Evolutionary conservation across 2,888 invertebrate species (phyloP).

Genomic region (Cataglyphis rosenhaueri): DNA sequence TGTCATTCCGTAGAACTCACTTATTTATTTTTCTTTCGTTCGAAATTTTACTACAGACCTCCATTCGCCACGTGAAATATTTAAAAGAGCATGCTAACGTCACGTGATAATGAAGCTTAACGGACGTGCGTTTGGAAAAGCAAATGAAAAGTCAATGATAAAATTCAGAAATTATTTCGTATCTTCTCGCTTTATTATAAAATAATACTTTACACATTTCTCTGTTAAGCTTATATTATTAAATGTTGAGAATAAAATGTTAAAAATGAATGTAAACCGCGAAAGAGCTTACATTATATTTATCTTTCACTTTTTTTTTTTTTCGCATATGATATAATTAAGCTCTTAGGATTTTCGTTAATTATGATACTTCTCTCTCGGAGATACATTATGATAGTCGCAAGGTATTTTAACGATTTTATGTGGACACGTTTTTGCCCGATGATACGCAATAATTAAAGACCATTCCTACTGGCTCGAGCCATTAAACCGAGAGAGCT

Average conservation of each 20-base stretch:
- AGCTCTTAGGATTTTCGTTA: neutral
- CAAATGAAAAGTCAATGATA: neutral
- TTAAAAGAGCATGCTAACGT: neutral
- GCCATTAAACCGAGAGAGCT: slow-evolving; percentile 31
- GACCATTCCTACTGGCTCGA: slow-evolving; percentile 17
- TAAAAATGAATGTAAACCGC: neutral
- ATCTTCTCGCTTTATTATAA: neutral
- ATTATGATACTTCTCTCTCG: neutral
- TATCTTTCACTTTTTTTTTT: neutral
- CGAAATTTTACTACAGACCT: slow-evolving; percentile 2
- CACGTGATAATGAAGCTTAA: neutral
- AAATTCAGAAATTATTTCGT: neutral
- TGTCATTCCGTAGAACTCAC: slow-evolving; percentile 3
- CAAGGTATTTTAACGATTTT: slow-evolving; percentile 8
- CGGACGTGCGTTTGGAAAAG: too few relatives aligned
- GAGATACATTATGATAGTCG: neutral
- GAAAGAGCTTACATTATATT: neutral
- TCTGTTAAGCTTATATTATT: neutral
- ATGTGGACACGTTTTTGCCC: slow-evolving; percentile 19
- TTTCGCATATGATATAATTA: too few relatives aligned
- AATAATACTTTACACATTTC: neutral
- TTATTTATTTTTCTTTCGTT: neutral
- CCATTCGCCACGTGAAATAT: neutral
- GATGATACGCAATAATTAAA: slow-evolving; percentile 48
- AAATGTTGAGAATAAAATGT: neutral